phyloP scores from a whole-genome alignment of 2,113 vertebrate species.

The Periophthalmodon schlosseri region DNA sequence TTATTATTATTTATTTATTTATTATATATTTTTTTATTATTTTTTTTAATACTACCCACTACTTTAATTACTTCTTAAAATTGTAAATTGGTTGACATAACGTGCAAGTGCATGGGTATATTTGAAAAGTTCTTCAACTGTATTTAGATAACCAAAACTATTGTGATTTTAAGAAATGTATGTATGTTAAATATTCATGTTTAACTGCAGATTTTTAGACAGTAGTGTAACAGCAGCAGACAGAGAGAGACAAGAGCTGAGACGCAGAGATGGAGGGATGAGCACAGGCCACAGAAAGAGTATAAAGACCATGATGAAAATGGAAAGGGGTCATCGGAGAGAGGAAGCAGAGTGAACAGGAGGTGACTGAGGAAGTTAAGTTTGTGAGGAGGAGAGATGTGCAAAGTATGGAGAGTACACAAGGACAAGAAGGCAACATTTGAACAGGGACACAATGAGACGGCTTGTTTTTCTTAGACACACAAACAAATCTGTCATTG shows the following conservation, averaged over 20 bases:
- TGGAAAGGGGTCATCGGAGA: constrained; percentile 51
- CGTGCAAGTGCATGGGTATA: background rate
- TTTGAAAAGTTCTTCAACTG: constrained; percentile 12
- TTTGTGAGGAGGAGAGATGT: constrained; percentile 18
- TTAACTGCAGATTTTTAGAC: constrained; percentile 35
- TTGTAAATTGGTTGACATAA: background rate
- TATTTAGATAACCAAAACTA: constrained; percentile 29
- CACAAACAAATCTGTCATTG: constrained; percentile 3
- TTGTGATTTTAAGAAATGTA: constrained; percentile 23
- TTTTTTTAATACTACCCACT: too few species aligned
- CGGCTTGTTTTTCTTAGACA: background rate
- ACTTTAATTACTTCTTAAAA: background rate
- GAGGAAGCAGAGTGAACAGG: constrained; percentile 33
- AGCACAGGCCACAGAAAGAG: constrained; percentile 38
- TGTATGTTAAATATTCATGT: constrained; percentile 52
- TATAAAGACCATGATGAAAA: constrained; percentile 59
- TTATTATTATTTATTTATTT: too few species aligned
- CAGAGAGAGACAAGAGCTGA: constrained; percentile 31
- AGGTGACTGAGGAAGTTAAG: constrained; percentile 30
- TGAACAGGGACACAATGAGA: background rate
- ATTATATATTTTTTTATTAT: too few species aligned
- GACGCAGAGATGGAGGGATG: constrained; percentile 35
- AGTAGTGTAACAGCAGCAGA: constrained; percentile 40
- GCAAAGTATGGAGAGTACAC: background rate
- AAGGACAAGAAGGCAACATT: constrained; percentile 5